Evolutionary conservation across 1,140 invertebrate species (phyloP), one percentile per base, ranked within the genome.

Genomic region (Pectinophora gossypiella): DNA sequence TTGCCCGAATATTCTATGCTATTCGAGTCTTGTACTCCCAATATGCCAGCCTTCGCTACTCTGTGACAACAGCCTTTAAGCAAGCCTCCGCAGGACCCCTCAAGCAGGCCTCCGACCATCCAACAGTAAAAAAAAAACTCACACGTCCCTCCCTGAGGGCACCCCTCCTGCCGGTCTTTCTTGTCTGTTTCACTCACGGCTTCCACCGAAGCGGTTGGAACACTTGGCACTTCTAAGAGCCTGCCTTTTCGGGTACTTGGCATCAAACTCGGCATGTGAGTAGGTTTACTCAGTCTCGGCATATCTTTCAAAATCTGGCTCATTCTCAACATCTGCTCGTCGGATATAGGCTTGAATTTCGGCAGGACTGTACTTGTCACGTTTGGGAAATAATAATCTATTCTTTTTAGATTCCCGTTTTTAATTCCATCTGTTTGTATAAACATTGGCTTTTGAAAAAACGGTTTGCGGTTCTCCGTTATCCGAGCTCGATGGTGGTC

Each of bases 51-150:
- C 86, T 94, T 94, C 55, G 91, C 91, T 67, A 92, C 91, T 80
- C 93, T 92, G 72, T 95, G 93, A 86, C 96, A 98, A 90, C 96
- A 97, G 55, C 95, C 95, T 74, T 93, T 95, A 60, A 98, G 90
- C 71, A 97, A 90, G 54, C 93, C 91, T 67, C 94, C 94, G 85
- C 96, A 97, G 67, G 94, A 91, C 67, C 94, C 94, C 72, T 96
- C 95, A 68, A 97, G 90, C 55, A 96, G 90, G 54, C 96, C 96
- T 57, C 95, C 95, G 40, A 94, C 91, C 90, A 97, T 92, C 96
- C 96, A 97, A 88, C 96, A 97, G 76, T 94, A 92, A 63, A 97
- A 89, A 90, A 97, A 97, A 89, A 97, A 97, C 88, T 97, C 95
- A 84, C 96, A 98, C 61, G 91, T 94, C 38, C 95, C 94, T 63